phyloP scores from a whole-genome alignment of 2,888 invertebrate genomes.

The Argyra leucocephala region DNA sequence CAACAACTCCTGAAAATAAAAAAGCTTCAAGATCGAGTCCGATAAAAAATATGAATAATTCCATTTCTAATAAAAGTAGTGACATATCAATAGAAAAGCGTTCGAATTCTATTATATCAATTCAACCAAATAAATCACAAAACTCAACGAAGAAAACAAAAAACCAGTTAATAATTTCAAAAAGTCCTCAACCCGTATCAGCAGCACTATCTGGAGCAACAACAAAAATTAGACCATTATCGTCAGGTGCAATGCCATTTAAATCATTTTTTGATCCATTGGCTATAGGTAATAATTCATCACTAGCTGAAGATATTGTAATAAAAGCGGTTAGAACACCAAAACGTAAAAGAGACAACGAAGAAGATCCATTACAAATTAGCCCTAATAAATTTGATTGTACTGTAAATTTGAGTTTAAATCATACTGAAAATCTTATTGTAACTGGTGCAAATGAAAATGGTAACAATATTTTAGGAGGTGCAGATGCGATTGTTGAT shows the following conservation, averaged over 20 bases:
- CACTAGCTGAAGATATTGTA: not conserved
- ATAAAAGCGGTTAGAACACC: not conserved
- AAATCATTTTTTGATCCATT: not conserved
- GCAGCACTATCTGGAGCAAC: not conserved
- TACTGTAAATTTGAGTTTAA: not conserved
- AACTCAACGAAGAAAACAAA: not conserved
- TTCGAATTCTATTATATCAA: not conserved
- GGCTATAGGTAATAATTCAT: not conserved
- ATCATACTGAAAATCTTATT: not conserved
- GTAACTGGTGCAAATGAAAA: not conserved
- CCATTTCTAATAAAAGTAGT: not conserved
- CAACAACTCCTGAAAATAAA: not conserved
- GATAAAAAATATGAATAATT: not conserved
- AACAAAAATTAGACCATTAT: not conserved
- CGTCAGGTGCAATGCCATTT: not conserved
- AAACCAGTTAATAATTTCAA: not conserved
- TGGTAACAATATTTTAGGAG: not conserved
- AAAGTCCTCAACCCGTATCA: not conserved
- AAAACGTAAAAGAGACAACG: slow-evolving; percentile 4
- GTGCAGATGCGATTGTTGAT: not conserved
- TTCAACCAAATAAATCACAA: not conserved
- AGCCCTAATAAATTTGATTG: not conserved
- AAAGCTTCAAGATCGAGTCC: not conserved
- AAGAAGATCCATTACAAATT: not conserved
- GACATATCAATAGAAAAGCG: not conserved